Base-by-base conservation (phyloP, 2,113 vertebrate genomes). In the Ochotona curzoniae region DNA sequence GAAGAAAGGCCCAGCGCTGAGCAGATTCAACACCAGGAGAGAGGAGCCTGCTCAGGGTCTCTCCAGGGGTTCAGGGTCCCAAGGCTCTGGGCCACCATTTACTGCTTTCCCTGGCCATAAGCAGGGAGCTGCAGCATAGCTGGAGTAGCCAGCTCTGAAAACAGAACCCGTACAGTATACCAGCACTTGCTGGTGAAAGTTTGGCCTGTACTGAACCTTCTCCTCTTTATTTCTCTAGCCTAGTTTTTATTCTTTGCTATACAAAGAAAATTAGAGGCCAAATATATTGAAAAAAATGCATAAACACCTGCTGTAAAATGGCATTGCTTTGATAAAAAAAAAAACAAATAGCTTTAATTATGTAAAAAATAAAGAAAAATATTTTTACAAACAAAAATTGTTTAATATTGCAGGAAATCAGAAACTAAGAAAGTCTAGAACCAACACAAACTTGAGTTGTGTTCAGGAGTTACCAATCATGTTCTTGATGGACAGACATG, bases 311-410 rank as follows among this genome's bases (percentile, higher is more conserved):
- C 57, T 71, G 78, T 57, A 90, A 17, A 66, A 90, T 76, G 57
- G 11, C 30, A 47, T 3, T 54, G 0, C 28, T 76, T 38, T 20
- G 2, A 32, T 90, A 44, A 87, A 26, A 88, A 61, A 18, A 78
- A 44, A 44, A 44, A 44, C n/a, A n/a, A 90, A 14, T 60, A 61
- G 28, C 74, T 90, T 90, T 90, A 69, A 60, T 81, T 92, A 32
- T n/a, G 3, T 7, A 57, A 57, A 57, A 57, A 57, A 13, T 81
- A 18, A 21, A 90, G 64, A 57, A 83, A 49, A 74, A 78, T 70
- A 23, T 44, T 57, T 25, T 4, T 13, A 15, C 18, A 57, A 57
- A 75, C 17, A 25, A 73, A 8, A 49, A 82, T 87, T 87, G 4
- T 2, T 47, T 26, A 57, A 30, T 73, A 73, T 4, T 69, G 60